Evolutionary conservation across 2,113 vertebrate species (phyloP), one percentile per base, ranked within the genome.

Genomic region (Rhea pennata): DNA sequence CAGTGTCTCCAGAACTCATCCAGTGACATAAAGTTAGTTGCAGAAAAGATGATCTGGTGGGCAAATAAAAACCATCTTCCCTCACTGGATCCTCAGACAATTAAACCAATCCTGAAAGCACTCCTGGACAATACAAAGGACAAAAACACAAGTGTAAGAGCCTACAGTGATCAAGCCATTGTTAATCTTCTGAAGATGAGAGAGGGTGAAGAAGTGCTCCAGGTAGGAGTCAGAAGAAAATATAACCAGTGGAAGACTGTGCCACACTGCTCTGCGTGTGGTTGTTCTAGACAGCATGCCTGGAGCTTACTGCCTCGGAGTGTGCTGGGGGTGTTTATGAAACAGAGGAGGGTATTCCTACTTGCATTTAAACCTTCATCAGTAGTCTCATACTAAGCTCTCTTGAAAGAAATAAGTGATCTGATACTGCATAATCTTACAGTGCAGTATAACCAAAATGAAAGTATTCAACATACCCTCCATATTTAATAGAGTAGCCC

Each of bases 71-170:
- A 98, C 33, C 98, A 98, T 0, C 96, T 98, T 29, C 99, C 99
- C 12, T 84, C 98, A 11, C n/a, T 99, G 97, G 99, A 99, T 15
- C 92, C 98, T 53, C 97, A 93, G 62, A 97, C 98, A 89, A 98
- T 99, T 92, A 99, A 99, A 96, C 99, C 99, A 17, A 96, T 99
- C 88, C 98, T 99, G 72, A 99, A 99, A 97, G 99, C 98, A 9
- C 98, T 99, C 92, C 98, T 99, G 81, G 99, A 99, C 97, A 99
- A 99, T 96, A 99, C 99, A 67, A 99, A 99, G 97, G 99, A 99
- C 96, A 99, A 99, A 97, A 99, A 99, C 98, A 99, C 99, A 33
- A 98, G 98, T 3, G 99, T 99, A 44, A 98, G 99, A 84, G 99
- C 99, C 70, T 99, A 99, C 97, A 99, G 99, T 0, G 99, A 99